A percentile compares a stretch with the other conserved stretches of the same genome.
Evolutionary conservation across 2,113 vertebrate genomes (phyloP).

Genomic region (Cygnus atratus): DNA sequence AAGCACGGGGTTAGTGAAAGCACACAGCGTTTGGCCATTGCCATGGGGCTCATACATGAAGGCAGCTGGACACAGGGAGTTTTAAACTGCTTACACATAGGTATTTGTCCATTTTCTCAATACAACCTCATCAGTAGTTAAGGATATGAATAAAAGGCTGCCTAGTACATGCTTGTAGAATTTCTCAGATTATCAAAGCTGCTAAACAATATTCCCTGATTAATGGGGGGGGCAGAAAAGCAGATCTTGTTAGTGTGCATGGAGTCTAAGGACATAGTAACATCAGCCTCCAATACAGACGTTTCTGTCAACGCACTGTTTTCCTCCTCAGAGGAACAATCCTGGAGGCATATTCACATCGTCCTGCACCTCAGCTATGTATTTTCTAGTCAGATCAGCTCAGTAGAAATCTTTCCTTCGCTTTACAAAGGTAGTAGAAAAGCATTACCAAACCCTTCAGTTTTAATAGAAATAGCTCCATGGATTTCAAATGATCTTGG

Average conservation of each 20-base stretch:
- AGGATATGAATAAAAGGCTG: not conserved
- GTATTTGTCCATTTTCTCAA: not conserved
- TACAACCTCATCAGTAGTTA: not conserved
- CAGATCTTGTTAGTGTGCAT: not conserved
- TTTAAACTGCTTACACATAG: not conserved
- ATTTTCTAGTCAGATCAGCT: not conserved
- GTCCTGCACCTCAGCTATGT: not conserved
- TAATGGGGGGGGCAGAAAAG: not conserved
- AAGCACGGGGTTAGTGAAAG: fast-evolving
- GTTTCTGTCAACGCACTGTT: not conserved
- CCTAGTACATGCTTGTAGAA: not conserved
- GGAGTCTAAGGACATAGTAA: not conserved
- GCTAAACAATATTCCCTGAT: not conserved
- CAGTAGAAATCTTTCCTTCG: not conserved
- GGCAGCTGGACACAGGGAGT: fast-evolving
- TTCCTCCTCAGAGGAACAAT: not conserved
- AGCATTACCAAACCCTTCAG: not conserved
- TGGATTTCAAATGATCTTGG: not conserved
- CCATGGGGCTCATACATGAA: not conserved
- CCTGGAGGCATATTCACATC: not conserved
- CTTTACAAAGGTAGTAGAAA: not conserved
- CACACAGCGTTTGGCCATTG: not conserved
- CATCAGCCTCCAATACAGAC: not conserved
- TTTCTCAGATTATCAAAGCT: not conserved
- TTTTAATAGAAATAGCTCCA: not conserved